phyloP scores from a whole-genome alignment of 2,113 vertebrate species.

The Hyperoodon ampullatus region DNA sequence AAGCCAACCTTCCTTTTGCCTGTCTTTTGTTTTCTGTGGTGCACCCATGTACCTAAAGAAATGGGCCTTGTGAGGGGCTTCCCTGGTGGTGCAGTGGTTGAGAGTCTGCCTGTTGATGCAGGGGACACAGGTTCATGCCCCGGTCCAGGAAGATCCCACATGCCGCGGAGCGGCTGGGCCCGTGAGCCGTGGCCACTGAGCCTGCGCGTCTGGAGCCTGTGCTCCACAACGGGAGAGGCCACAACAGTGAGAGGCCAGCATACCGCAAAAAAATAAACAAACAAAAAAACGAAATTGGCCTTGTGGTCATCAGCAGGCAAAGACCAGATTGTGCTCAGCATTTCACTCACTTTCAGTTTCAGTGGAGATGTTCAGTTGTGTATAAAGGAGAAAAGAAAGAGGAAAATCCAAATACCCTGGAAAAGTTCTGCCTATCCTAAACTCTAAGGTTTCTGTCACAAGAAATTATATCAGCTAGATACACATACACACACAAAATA shows the following conservation, averaged over 20 bases:
- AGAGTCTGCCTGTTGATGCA: no score
- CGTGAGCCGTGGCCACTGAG: no score
- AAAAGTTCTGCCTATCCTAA: neutral
- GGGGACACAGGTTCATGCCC: no score
- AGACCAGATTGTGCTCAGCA: neutral
- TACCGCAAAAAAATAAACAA: no score
- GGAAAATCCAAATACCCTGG: neutral
- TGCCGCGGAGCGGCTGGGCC: no score
- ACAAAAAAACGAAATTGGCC: no score
- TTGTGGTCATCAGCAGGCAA: neutral
- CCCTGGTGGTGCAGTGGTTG: no score
- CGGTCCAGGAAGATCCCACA: no score
- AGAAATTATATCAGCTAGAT: neutral
- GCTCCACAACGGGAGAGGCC: no score
- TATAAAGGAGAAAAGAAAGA: neutral
- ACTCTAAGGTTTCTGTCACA: neutral
- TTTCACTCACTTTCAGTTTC: neutral
- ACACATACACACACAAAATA: neutral
- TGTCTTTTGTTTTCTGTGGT: neutral
- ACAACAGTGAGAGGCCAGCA: no score
- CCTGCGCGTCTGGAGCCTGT: no score
- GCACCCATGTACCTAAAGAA: neutral
- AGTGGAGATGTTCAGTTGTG: neutral
- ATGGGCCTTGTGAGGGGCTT: no score
- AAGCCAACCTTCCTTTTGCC: neutral